Evolutionary conservation across 2,888 invertebrate species (phyloP).

Genomic region (Lasiommata megera): DNA sequence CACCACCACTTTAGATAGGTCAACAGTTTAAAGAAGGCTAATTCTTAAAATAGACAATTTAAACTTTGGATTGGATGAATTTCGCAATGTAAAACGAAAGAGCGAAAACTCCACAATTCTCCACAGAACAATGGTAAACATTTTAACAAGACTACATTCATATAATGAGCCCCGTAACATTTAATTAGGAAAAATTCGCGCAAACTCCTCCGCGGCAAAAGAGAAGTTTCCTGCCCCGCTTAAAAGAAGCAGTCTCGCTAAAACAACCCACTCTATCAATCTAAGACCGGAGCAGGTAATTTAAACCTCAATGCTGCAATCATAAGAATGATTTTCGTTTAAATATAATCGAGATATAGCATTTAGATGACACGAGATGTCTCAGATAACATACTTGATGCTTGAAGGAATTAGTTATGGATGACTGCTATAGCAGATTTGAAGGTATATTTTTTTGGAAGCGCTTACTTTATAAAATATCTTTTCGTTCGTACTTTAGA

Average conservation of each 20-base stretch:
- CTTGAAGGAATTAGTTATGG: slow-evolving; percentile 63
- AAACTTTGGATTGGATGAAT: neutral
- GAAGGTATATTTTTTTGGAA: slow-evolving; percentile 1
- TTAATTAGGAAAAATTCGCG: slow-evolving; percentile 32
- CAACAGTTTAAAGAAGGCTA: neutral
- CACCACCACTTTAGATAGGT: neutral
- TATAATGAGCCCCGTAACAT: slow-evolving; percentile 30
- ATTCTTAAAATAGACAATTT: neutral
- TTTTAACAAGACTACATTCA: slow-evolving; percentile 22
- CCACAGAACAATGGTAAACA: slow-evolving; percentile 16
- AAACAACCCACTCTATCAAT: slow-evolving; percentile 23
- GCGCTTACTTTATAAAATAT: neutral
- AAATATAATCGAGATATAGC: neutral
- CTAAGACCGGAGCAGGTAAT: slow-evolving; percentile 3
- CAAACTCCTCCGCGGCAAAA: slow-evolving; percentile 21
- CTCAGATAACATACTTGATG: slow-evolving; percentile 45
- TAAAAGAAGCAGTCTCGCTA: slow-evolving; percentile 25
- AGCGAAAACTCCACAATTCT: slow-evolving; percentile 1
- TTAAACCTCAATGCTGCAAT: slow-evolving; percentile 2
- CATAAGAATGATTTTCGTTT: slow-evolving; percentile 18
- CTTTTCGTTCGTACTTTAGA: neutral
- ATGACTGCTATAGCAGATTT: slow-evolving; percentile 43
- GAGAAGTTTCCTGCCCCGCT: slow-evolving; percentile 26
- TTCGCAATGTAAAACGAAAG: neutral
- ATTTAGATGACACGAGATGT: slow-evolving; percentile 30